Evolutionary conservation across 1,140 invertebrate species (phyloP).

Genomic region (Orchesella cincta): DNA sequence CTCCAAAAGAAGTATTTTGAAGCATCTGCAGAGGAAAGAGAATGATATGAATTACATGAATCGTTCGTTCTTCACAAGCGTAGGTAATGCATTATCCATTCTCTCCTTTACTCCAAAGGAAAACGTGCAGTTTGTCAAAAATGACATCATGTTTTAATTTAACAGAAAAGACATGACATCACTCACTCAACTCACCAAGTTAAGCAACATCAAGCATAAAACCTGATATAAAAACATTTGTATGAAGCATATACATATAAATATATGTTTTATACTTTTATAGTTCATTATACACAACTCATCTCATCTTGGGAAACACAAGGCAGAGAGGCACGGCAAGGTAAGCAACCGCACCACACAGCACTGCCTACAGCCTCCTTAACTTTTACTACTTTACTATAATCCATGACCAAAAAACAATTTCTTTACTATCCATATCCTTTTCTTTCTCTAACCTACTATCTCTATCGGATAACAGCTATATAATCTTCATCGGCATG

Average conservation of each 20-base stretch:
- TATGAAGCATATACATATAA: no score
- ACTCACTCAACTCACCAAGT: constrained; percentile 29
- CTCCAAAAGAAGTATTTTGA: no score
- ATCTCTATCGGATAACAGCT: not conserved
- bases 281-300: no score
- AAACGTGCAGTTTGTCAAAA: constrained; percentile 28
- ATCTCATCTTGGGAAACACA: not conserved
- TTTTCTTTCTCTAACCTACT: not conserved
- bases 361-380: not conserved
- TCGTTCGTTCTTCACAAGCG: no score
- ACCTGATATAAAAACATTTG: no score
- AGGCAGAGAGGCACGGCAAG: not conserved
- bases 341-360: constrained; percentile 14
- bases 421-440: not conserved
- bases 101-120: no score
- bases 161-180: constrained; percentile 27
- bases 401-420: not conserved
- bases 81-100: no score
- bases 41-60: no score
- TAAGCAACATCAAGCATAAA: not conserved
- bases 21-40: no score
- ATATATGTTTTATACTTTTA: no score
- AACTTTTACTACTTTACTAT: constrained; percentile 16
- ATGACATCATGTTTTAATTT: constrained; percentile 30
- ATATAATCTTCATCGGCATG: not conserved